phyloP scores from a whole-genome alignment of 2,888 invertebrate genomes.

The Halocaridina rubra region DNA sequence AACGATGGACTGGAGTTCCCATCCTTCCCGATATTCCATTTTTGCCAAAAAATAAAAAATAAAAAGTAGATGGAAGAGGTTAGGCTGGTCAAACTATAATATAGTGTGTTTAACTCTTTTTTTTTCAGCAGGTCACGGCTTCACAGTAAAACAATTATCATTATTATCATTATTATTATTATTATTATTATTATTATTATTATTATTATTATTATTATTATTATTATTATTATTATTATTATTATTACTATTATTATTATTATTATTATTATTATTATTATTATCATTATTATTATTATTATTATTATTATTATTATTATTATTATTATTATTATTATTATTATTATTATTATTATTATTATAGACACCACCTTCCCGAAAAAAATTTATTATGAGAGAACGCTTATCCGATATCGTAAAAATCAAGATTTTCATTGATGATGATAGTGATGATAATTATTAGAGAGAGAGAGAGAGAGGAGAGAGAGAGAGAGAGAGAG shows the following conservation, averaged over 20 bases:
- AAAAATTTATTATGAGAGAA: too few relatives aligned
- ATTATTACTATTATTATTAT: conserved; percentile 7
- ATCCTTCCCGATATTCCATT: too few relatives aligned
- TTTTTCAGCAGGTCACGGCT: too few relatives aligned
- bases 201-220: background rate
- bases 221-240: background rate
- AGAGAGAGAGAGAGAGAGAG: background rate
- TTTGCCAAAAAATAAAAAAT: too few relatives aligned
- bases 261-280: conserved; percentile 15
- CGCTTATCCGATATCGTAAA: too few relatives aligned
- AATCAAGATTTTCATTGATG: too few relatives aligned
- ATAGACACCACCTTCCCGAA: background rate
- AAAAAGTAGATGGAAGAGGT: too few relatives aligned
- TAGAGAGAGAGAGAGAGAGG: background rate
- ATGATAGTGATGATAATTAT: background rate
- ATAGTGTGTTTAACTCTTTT: too few relatives aligned
- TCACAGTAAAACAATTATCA: background rate
- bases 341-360: background rate
- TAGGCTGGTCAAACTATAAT: too few relatives aligned
- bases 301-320: background rate
- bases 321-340: background rate
- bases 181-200: background rate
- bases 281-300: background rate
- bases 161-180: background rate
- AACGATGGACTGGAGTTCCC: too few relatives aligned